Base-by-base conservation (phyloP, 1,140 invertebrate species). In the Drosophila nasuta region DNA sequence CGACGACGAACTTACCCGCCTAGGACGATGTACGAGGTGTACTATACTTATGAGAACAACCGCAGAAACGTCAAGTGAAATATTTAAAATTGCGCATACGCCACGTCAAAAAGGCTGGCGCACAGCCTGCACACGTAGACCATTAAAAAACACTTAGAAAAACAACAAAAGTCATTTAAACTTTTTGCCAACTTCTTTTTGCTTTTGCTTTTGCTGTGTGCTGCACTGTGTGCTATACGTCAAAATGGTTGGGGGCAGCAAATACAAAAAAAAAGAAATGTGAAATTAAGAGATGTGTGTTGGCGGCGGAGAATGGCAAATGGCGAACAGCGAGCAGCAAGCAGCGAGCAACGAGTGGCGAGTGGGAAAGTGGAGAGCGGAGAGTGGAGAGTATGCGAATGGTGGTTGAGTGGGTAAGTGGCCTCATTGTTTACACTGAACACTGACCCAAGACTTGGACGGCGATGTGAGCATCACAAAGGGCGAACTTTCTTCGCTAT, bases 381-480 rank as follows among this genome's bases (percentile, higher is more conserved):
- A 10, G 25, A 11, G 46, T 46, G 52, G 58, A 52, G 10, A 11
- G 48, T 59, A 49, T 59, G 49, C 63, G 79, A 71, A 56, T 60
- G 62, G 20, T 17, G 54, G 11, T n/a, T 33, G 35, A 57, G 48
- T 52, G 30, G 48, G 15, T 49, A 63, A 56, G 49, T 75, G 72
- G 69, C 52, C 54, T 67, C 64, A 73, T 75, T 88, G 78, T 83
- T 83, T 83, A 81, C 74, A 81, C 64, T 81, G 68, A 79, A 62
- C 71, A 91, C 90, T 91, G 77, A 90, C 88, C 87, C 85, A 91
- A 80, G 87, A 86, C 77, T 90, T 91, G 60, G 86, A 83, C 35
- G 92, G 91, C 79, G 91, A 91, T 81, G 92, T 79, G 73, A 92
- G 83, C 87, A 92, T 91, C 81, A 92, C 81, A 92, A 92, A 92